phyloP scores from a whole-genome alignment of 1,140 invertebrate species.

The Drosophila lacertosa region DNA sequence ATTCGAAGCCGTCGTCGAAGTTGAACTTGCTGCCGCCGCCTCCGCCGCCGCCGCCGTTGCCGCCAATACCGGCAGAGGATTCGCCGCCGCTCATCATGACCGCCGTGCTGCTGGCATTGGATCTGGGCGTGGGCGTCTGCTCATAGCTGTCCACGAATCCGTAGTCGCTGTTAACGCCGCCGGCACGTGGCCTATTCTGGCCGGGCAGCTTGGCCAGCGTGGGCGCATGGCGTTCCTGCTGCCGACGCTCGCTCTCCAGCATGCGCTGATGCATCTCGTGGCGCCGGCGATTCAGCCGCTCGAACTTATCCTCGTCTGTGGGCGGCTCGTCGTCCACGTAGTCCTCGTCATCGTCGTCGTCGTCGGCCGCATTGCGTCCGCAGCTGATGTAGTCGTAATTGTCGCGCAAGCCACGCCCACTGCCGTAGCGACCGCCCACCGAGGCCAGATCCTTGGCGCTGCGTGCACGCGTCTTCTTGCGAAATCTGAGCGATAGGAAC shows the following conservation, averaged over 20 bases:
- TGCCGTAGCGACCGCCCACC: slow-evolving; percentile 51
- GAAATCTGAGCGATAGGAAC: too few relatives aligned
- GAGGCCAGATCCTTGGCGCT: slow-evolving; percentile 67
- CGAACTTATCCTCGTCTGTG: slow-evolving; percentile 82
- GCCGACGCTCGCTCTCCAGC: slow-evolving; percentile 73
- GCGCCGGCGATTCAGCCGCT: slow-evolving; percentile 72
- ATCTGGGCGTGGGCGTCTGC: slow-evolving; percentile 73
- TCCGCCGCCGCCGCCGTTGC: slow-evolving; percentile 32
- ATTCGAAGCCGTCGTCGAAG: slow-evolving; percentile 83
- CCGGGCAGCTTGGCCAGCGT: slow-evolving; percentile 57
- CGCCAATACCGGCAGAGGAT: slow-evolving; percentile 53
- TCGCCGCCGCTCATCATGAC: slow-evolving; percentile 68
- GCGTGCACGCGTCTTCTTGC: slow-evolving; percentile 75
- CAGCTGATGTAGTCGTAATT: slow-evolving; percentile 79
- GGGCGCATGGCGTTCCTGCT: slow-evolving; percentile 61
- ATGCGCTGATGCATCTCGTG: slow-evolving; percentile 83
- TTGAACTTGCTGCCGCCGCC: slow-evolving; percentile 63
- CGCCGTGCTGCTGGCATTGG: slow-evolving; percentile 72
- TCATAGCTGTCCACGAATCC: slow-evolving; percentile 81
- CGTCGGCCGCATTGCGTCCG: slow-evolving; percentile 48
- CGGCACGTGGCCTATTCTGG: slow-evolving; percentile 55
- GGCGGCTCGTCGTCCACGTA: slow-evolving; percentile 78
- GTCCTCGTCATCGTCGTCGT: slow-evolving; percentile 76
- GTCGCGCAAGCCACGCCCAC: slow-evolving; percentile 58
- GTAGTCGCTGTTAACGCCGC: slow-evolving; percentile 64